Conservation (phyloP, 2,888 invertebrate genomes). For the Spilosoma lubricipeda region DNA sequence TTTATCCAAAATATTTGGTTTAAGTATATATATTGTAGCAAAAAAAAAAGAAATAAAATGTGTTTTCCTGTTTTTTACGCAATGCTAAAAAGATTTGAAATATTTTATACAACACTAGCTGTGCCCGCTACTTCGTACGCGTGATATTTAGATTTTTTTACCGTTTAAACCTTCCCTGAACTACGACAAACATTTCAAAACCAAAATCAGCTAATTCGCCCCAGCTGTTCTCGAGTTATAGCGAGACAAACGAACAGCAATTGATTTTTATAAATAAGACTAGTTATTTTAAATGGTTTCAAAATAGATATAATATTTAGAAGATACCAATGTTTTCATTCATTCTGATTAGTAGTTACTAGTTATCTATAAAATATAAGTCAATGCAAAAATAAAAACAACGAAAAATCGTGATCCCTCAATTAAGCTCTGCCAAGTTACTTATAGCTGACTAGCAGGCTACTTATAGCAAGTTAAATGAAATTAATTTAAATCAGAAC, state of each 20-base stretch:
- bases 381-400: background rate
- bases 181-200: too few species aligned
- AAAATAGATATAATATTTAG: background rate
- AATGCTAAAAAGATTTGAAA: background rate
- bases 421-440: constrained; percentile 42
- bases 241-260: too few species aligned
- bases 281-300: background rate
- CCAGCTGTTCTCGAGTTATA: too few species aligned
- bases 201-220: too few species aligned
- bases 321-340: background rate
- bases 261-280: too few species aligned
- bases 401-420: constrained; percentile 23
- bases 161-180: too few species aligned
- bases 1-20: background rate
- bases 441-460: background rate
- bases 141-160: too few species aligned
- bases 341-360: background rate
- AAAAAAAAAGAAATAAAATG: background rate
- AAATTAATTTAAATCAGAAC: constrained; percentile 67
- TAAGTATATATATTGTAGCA: background rate
- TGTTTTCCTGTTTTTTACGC: background rate
- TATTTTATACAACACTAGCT: background rate
- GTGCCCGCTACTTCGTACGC: too few species aligned
- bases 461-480: constrained; percentile 20
- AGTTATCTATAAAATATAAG: background rate